Evolutionary conservation across 2,888 invertebrate genomes (phyloP), one percentile per base, ranked within the genome.

Genomic region (Drosophila nigricruria): DNA sequence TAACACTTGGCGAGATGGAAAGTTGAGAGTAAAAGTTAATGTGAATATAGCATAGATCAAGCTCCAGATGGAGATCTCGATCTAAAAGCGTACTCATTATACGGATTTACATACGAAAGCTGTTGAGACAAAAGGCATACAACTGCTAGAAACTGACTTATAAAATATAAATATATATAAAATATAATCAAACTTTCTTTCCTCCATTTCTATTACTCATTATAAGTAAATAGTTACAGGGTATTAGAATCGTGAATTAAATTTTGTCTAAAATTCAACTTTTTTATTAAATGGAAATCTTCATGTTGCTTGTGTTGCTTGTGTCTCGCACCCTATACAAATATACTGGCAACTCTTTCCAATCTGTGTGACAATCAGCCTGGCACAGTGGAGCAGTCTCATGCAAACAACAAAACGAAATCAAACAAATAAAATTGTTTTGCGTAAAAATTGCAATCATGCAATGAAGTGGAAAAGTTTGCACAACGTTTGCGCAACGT

Each of bases 401-500:
- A 25, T 34, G 70, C 68, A 68, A 58, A 69, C 53, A 58, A 69
- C 52, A 66, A 54, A 66, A 63, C 67, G 69, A 81, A 86, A 79
- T 75, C 77, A 87, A 81, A 59, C 79, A 85, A 87, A 87, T 85
- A 81, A 87, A 87, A 83, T 85, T 82, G 84, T 86, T 85, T 86
- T 86, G 86, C 84, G 83, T 86, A 83, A 84, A 82, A 84, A 84
- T 84, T 85, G 84, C 84, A 85, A 85, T 85, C 84, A 79, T 84
- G 82, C 85, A 82, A 85, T 87, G 87, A 87, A 85, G 84, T 84
- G 82, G 79, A 87, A 85, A 85, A 85, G 85, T 85, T 85, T 85
- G 81, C 82, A 71, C 79, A 87, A 84, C 87, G 85, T 85, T 84
- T 73, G 68, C 58, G 53, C 66, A 62, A 70, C 78, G 74, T 80